Conservation (phyloP, 2,113 vertebrate species). For the Ciconia maguari region DNA sequence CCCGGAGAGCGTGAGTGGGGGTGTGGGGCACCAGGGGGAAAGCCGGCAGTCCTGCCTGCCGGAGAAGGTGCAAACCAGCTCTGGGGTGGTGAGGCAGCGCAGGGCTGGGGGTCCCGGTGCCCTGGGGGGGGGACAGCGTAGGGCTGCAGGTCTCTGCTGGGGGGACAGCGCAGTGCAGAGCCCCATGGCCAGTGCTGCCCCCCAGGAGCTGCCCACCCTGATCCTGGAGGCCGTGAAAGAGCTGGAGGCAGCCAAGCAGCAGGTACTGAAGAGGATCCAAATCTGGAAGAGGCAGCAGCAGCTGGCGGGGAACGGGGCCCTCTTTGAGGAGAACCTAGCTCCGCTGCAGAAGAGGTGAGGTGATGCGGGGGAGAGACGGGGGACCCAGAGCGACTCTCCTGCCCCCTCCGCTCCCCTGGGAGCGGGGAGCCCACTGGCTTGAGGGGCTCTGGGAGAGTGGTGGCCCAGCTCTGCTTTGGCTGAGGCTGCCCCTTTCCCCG, state of each 20-base stretch:
- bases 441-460: accelerated
- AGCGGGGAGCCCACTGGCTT: accelerated
- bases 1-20: not conserved
- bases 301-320: conserved; percentile 84
- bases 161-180: accelerated
- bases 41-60: too few relatives aligned
- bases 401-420: not conserved
- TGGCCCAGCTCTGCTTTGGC: not conserved
- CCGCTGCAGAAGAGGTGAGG: conserved; percentile 71
- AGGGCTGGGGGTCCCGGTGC: not conserved
- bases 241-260: conserved; percentile 77
- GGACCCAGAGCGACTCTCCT: not conserved
- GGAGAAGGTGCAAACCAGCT: not conserved
- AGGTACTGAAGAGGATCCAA: conserved; percentile 82
- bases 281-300: conserved; percentile 90
- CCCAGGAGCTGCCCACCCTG: conserved; percentile 50
- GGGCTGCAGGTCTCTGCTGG: not conserved
- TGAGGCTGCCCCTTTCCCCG: not conserved
- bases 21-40: not conserved
- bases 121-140: accelerated
- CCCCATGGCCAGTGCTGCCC: not conserved
- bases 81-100: not conserved
- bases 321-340: conserved; percentile 84
- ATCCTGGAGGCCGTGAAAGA: conserved; percentile 74
- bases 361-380: not conserved